A percentile compares a stretch with the other conserved stretches of the same genome.
Evolutionary conservation across 2,113 vertebrate species (phyloP).

Genomic region (Lophotis ruficrista): DNA sequence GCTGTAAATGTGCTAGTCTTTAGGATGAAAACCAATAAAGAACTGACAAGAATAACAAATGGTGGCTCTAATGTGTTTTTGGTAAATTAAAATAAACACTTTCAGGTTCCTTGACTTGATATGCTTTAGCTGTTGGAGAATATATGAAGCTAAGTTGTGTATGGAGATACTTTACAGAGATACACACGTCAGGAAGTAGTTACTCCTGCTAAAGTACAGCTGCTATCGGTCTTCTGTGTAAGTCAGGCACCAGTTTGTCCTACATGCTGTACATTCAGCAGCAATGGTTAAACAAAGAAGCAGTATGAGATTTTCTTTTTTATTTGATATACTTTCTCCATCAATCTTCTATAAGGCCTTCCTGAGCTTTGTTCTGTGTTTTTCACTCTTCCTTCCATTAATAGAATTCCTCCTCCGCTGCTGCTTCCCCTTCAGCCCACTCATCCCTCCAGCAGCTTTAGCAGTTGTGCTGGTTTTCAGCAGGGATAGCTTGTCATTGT

Average conservation of each 20-base stretch:
- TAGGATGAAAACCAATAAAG: slow-evolving; percentile 80
- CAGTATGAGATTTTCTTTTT: background rate
- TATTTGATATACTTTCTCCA: background rate
- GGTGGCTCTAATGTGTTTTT: background rate
- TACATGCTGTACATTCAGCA: background rate
- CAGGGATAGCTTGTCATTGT: background rate
- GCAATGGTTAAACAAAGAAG: background rate
- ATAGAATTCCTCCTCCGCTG: background rate
- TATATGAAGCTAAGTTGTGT: background rate
- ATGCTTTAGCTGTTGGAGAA: background rate
- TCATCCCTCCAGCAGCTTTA: background rate
- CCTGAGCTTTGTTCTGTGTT: background rate
- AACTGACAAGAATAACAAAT: slow-evolving; percentile 68
- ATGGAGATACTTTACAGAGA: background rate
- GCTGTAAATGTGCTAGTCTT: slow-evolving; percentile 85
- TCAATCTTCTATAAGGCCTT: background rate
- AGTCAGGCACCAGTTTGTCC: background rate
- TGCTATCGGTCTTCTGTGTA: background rate
- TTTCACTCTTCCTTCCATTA: background rate
- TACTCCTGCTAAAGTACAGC: background rate
- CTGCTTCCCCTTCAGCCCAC: background rate
- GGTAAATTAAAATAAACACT: background rate
- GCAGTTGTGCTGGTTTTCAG: background rate
- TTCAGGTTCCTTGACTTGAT: background rate
- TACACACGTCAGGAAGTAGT: background rate